phyloP scores from a whole-genome alignment of 2,113 vertebrate genomes.

The Riparia riparia region DNA sequence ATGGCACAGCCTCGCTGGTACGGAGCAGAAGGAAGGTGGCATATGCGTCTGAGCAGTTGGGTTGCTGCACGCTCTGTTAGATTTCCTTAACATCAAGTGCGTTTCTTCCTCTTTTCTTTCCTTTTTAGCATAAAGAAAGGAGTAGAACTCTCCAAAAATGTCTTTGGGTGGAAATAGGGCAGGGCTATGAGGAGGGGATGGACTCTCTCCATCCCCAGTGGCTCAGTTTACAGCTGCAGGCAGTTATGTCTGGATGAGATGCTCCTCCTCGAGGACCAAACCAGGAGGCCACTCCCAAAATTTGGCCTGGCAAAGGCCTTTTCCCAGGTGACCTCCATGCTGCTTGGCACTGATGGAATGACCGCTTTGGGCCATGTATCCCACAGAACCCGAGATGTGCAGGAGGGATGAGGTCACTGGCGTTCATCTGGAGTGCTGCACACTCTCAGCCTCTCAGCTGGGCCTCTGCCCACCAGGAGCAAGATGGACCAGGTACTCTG shows the following conservation, averaged over 20 bases:
- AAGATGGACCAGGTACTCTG: not conserved
- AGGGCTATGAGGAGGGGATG: not conserved
- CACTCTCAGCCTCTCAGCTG: not conserved
- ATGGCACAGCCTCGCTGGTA: conserved; percentile 16
- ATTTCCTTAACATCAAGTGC: conserved; percentile 30
- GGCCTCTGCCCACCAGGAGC: not conserved
- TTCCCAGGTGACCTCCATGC: not conserved
- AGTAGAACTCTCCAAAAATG: not conserved
- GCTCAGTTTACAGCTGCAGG: not conserved
- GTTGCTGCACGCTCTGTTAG: conserved; percentile 31
- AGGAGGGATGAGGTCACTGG: not conserved
- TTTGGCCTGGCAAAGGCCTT: not conserved
- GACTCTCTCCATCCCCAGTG: fast-evolving
- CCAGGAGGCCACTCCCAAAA: not conserved
- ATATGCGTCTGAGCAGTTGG: conserved; percentile 60
- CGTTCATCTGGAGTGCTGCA: not conserved
- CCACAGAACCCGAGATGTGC: not conserved
- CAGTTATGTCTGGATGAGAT: not conserved
- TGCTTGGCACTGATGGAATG: not conserved
- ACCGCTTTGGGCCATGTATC: fast-evolving
- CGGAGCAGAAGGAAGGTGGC: conserved; percentile 45
- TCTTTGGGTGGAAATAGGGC: not conserved
- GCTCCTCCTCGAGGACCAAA: not conserved
- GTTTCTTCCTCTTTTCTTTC: conserved; percentile 25
- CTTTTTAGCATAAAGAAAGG: not conserved